These are phyloP conservation scores for Eristalinus aeneus DNA, from an alignment of 2,888 invertebrate genomes.

Conservation along the genomic window DNA sequence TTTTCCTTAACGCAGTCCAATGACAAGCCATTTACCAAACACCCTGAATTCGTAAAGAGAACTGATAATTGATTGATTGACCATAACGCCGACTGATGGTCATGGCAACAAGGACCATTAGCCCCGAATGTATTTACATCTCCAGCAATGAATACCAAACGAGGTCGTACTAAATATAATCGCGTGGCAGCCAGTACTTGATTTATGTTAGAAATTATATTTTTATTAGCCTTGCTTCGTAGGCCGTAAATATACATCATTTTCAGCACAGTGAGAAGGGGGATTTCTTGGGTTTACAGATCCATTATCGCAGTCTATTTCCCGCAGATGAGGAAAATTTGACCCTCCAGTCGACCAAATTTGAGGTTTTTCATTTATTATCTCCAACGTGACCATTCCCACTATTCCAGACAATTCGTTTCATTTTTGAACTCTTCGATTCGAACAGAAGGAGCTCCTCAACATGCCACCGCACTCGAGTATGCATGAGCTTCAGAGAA, in stretches of 20 bases:
- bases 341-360: no score
- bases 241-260: background rate
- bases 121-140: background rate
- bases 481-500: background rate
- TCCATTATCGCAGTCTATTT: background rate
- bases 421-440: background rate
- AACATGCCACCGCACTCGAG: background rate
- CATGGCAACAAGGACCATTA: background rate
- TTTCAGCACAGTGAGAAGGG: background rate
- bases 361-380: background rate
- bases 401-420: background rate
- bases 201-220: background rate
- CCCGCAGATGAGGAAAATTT: background rate
- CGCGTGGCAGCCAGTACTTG: background rate
- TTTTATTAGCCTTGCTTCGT: background rate
- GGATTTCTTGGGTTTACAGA: background rate
- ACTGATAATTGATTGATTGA: background rate
- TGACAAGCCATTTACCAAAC: background rate
- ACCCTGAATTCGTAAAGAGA: background rate
- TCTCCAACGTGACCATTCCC: background rate
- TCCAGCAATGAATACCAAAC: background rate
- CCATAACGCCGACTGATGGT: background rate
- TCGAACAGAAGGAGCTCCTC: background rate
- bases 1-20: background rate
- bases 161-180: background rate